Percentiles rank a stretch among this genome's conserved stretches.
Conservation (phyloP, 2,888 invertebrate genomes). For the Tetropium fuscum region DNA sequence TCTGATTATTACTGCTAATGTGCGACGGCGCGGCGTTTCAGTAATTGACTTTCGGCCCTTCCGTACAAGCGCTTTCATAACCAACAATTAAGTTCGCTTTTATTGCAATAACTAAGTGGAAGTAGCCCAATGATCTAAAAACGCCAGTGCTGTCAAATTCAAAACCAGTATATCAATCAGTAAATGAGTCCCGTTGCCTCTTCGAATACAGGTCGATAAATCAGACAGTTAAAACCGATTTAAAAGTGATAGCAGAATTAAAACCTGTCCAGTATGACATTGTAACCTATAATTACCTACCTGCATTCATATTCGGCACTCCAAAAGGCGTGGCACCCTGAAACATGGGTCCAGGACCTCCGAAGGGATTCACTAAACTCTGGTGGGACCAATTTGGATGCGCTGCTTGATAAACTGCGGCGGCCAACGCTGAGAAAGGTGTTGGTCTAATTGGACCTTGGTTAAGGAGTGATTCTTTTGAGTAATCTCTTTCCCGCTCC, state of each 20-base stretch:
- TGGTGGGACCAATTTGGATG: slow-evolving; percentile 71
- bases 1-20: background rate
- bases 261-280: slow-evolving; percentile 35
- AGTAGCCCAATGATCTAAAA: slow-evolving; percentile 20
- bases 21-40: background rate
- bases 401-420: slow-evolving; percentile 72
- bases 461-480: slow-evolving; percentile 58
- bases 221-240: slow-evolving; percentile 35
- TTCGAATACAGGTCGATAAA: background rate
- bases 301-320: slow-evolving; percentile 64
- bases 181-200: background rate
- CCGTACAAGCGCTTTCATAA: background rate
- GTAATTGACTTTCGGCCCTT: background rate
- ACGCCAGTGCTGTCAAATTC: slow-evolving; percentile 10
- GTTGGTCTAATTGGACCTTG: slow-evolving; percentile 80
- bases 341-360: slow-evolving; percentile 73
- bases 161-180: slow-evolving; percentile 12
- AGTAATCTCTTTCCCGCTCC: slow-evolving; percentile 51
- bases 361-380: slow-evolving; percentile 70
- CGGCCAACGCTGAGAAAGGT: slow-evolving; percentile 80
- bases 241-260: slow-evolving; percentile 35
- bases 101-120: slow-evolving; percentile 4
- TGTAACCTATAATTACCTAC: slow-evolving; percentile 61
- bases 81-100: slow-evolving; percentile 5
- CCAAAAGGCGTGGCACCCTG: slow-evolving; percentile 72